A percentile compares a stretch with the other conserved stretches of the same genome.
phyloP scores from a whole-genome alignment of 2,888 invertebrate species.

The Poecilobothrus nobilitatus region DNA sequence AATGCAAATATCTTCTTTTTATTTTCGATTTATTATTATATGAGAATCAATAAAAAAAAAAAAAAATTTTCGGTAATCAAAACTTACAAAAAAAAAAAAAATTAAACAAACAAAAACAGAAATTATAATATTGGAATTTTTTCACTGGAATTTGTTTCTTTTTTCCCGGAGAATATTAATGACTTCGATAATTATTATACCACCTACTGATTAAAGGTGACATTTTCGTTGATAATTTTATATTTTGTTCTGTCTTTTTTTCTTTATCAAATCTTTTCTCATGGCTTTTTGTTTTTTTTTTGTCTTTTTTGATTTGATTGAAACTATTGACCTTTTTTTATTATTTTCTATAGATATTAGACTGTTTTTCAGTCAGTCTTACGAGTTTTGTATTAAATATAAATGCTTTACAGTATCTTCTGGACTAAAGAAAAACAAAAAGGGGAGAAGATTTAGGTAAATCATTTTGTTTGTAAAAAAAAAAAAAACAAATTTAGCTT shows the following conservation, averaged over 20 bases:
- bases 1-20: too few species aligned
- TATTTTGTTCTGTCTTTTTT: neutral
- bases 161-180: neutral
- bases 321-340: too few species aligned
- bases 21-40: neutral
- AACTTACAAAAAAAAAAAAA: too few species aligned
- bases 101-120: too few species aligned
- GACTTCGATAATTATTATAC: slow-evolving; percentile 1
- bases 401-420: too few species aligned
- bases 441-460: too few species aligned
- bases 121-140: neutral
- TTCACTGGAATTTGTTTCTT: neutral
- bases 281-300: neutral
- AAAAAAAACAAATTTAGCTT: neutral
- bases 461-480: too few species aligned
- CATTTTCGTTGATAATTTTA: neutral
- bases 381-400: too few species aligned
- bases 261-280: neutral
- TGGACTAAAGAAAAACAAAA: too few species aligned
- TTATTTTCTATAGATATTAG: too few species aligned
- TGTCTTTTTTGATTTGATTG: neutral
- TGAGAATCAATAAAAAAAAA: neutral
- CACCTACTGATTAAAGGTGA: slow-evolving; percentile 3
- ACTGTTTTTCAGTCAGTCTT: too few species aligned
- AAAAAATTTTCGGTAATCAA: neutral